Evolutionary conservation across 2,888 invertebrate species (phyloP).

Genomic region (Seira sanloemensis): DNA sequence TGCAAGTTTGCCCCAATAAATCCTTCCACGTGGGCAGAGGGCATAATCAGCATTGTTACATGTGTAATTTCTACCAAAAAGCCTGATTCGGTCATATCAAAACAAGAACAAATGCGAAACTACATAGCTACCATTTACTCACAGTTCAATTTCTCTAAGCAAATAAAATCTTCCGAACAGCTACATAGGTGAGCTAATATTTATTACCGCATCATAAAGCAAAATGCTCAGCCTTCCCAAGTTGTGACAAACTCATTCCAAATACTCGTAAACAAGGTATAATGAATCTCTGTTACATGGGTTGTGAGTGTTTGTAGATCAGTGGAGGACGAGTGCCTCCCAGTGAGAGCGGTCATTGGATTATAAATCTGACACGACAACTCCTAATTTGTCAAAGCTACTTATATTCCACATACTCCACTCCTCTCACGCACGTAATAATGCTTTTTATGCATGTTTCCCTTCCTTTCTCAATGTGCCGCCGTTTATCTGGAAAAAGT

Average conservation of each 20-base stretch:
- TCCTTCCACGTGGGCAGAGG: no score
- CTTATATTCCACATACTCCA: slow-evolving; percentile 36
- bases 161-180: no score
- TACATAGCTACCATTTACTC: no score
- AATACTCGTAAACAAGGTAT: slow-evolving; percentile 60
- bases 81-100: no score
- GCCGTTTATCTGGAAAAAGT: neutral
- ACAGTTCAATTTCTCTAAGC: no score
- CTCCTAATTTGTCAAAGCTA: slow-evolving; percentile 70
- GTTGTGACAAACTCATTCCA: slow-evolving; percentile 67
- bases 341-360: slow-evolving; percentile 63
- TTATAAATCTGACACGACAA: slow-evolving; percentile 69
- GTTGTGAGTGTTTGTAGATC: slow-evolving; percentile 64
- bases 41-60: no score
- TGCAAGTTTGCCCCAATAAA: no score
- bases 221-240: no score
- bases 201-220: slow-evolving; percentile 57
- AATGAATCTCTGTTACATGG: slow-evolving; percentile 66
- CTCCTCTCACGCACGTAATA: neutral
- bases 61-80: no score
- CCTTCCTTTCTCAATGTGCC: neutral
- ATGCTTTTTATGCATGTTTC: neutral
- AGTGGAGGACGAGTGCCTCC: slow-evolving; percentile 65
- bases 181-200: slow-evolving; percentile 28
- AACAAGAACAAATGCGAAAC: no score